Percentiles rank a stretch among this genome's conserved stretches.
Evolutionary conservation across 2,113 vertebrate species (phyloP).

Genomic region (Pelusios castaneus): DNA sequence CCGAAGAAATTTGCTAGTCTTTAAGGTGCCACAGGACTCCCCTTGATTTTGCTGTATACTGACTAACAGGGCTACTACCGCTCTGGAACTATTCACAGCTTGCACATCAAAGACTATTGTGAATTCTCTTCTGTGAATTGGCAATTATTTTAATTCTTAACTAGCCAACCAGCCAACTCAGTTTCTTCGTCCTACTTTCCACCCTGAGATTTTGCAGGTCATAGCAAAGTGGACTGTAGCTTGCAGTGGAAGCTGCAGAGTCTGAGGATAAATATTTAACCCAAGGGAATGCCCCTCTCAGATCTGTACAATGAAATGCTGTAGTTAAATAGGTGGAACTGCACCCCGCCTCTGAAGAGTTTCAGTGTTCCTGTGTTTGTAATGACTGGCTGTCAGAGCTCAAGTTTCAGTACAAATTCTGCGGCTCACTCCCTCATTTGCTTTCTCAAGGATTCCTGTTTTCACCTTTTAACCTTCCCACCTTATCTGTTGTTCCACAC

Average conservation of each 20-base stretch:
- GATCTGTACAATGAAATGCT: neutral
- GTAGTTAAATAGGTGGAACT: neutral
- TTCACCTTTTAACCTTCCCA: neutral
- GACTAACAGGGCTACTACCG: no score
- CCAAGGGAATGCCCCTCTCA: neutral
- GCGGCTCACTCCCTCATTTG: rapidly evolving
- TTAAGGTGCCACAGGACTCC: no score
- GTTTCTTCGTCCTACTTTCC: neutral
- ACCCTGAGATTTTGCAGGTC: neutral
- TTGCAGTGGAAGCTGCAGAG: neutral
- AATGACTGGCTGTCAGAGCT: neutral
- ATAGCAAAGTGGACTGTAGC: neutral
- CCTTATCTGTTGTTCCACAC: no score
- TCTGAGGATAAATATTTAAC: neutral
- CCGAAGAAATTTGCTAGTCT: no score
- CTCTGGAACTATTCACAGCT: neutral
- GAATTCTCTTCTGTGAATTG: neutral
- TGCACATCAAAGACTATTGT: neutral
- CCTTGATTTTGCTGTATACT: no score
- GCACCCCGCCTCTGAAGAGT: neutral
- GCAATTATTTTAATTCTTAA: neutral
- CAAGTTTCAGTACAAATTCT: neutral
- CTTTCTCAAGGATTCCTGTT: neutral
- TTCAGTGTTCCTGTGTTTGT: neutral
- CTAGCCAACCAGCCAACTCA: neutral